phyloP scores from a whole-genome alignment of 2,113 vertebrate genomes.

The Columba livia region DNA sequence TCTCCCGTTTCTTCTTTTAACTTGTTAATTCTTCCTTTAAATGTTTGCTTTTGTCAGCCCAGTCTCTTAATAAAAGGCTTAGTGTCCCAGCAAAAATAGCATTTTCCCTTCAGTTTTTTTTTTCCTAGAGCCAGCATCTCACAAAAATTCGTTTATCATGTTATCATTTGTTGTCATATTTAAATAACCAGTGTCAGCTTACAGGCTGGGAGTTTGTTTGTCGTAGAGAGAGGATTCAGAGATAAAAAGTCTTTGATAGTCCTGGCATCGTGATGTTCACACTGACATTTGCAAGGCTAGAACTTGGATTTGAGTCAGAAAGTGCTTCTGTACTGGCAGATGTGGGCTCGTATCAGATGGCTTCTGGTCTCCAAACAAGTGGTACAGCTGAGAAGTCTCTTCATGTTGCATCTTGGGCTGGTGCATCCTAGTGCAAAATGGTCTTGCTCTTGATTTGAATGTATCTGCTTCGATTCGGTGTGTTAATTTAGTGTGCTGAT shows the following conservation, averaged over 20 bases:
- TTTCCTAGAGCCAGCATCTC: background rate
- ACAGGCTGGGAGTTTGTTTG: background rate
- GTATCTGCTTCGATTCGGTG: background rate
- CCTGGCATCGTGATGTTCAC: background rate
- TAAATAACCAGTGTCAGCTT: background rate
- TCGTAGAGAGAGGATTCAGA: background rate
- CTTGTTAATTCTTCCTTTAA: constrained; percentile 32
- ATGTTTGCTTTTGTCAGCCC: constrained; percentile 2
- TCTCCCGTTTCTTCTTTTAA: background rate
- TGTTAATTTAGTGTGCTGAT: background rate
- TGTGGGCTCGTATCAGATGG: background rate
- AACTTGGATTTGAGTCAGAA: background rate
- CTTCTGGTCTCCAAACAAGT: background rate
- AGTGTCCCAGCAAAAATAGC: background rate
- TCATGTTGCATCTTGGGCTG: background rate
- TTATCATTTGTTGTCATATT: background rate
- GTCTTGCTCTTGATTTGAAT: background rate
- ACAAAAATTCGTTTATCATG: background rate
- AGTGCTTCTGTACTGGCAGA: background rate
- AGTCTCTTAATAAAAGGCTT: background rate
- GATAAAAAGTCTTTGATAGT: background rate
- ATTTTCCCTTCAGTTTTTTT: background rate
- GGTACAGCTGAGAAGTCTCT: background rate
- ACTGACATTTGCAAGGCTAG: background rate
- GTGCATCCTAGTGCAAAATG: background rate